Percentiles rank a stretch among this genome's conserved stretches.
phyloP scores from a whole-genome alignment of 2,888 invertebrate genomes.

The Coecobrya sp. region DNA sequence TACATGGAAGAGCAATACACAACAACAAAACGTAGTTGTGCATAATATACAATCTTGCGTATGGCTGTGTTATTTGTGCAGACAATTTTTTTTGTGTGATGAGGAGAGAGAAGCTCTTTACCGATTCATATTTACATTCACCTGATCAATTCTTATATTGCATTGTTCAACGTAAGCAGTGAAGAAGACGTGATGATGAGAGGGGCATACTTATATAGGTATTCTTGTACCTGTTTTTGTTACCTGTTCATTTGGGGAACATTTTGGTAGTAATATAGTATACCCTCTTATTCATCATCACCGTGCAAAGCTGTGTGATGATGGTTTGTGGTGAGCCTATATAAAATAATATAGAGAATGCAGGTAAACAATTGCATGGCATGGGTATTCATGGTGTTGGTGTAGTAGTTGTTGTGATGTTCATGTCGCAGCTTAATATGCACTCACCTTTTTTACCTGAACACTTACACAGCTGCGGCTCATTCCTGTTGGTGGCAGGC shows the following conservation, averaged over 20 bases:
- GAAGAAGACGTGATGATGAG: slow-evolving; percentile 30
- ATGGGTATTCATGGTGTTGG: slow-evolving; percentile 8
- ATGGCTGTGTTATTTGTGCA: not conserved
- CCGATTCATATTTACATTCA: slow-evolving; percentile 48
- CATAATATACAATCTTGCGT: slow-evolving; percentile 33
- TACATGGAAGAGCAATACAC: not conserved
- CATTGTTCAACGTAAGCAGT: slow-evolving; percentile 31
- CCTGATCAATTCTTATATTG: slow-evolving; percentile 44
- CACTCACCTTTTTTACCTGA: slow-evolving; percentile 72
- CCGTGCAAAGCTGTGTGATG: not conserved
- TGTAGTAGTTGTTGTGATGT: slow-evolving; percentile 15
- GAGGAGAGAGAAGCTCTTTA: slow-evolving; percentile 33
- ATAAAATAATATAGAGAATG: not conserved
- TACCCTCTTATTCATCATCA: not conserved
- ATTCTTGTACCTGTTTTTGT: slow-evolving; percentile 62
- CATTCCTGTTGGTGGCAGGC: slow-evolving; percentile 79
- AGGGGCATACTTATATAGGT: slow-evolving; percentile 5
- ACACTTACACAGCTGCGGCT: slow-evolving; percentile 74
- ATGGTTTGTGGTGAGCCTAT: slow-evolving; percentile 28
- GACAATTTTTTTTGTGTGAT: slow-evolving; percentile 23
- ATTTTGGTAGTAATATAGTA: not conserved
- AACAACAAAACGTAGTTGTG: not conserved
- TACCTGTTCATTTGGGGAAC: slow-evolving; percentile 34
- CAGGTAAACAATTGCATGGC: slow-evolving; percentile 55
- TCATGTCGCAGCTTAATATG: slow-evolving; percentile 39